Evolutionary conservation across 1,140 invertebrate species (phyloP), one percentile per base, ranked within the genome.

Genomic region (Aleiodes sp.): DNA sequence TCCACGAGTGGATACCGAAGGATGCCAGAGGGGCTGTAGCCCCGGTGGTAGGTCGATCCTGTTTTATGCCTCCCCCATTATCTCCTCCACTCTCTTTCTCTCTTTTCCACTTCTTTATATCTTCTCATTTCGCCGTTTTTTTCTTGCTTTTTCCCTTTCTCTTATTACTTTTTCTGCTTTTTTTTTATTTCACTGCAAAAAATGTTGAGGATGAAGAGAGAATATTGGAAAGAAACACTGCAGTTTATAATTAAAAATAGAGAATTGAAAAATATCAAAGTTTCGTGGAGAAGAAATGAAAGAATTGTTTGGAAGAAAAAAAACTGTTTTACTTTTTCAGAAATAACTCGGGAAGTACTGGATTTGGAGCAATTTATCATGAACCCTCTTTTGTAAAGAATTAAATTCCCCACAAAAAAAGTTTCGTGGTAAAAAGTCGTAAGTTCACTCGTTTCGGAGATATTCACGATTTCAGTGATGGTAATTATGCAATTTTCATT

Each of bases 111-210:
- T 63, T 61, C 63, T 61, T 60, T 64, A 57, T 57, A 33, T 68
- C 35, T 19, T 39, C 21, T 29, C 66, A 14, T 68, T 68, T 75
- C 71, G 67, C 70, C 59, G 10, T 64, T 72, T 70, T 76, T 68
- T 70, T 56, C 66, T 68, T 21, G 28, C 28, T 35, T 14, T 76
- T 72, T 57, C 71, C 68, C 39, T 35, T 72, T 71, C 64, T 73
- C 73, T 79, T 79, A 76, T 76, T 72, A 79, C 76, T 81, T 78
- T 78, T 74, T 79, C 78, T 71, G 72, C 75, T 78, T 82, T 81
- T 82, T 76, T 43, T 3, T 41, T 41, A n/a, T 12, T 41, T 14
- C 16, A 9, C 12, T 12, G 3, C 4, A 16, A 19, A 19, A 10
- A 29, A 67, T 33, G 37, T 35, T 28, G 26, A 56, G 29, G 16